Evolutionary conservation across 2,113 vertebrate genomes (phyloP).

Genomic region (Budorcas taxicolor): DNA sequence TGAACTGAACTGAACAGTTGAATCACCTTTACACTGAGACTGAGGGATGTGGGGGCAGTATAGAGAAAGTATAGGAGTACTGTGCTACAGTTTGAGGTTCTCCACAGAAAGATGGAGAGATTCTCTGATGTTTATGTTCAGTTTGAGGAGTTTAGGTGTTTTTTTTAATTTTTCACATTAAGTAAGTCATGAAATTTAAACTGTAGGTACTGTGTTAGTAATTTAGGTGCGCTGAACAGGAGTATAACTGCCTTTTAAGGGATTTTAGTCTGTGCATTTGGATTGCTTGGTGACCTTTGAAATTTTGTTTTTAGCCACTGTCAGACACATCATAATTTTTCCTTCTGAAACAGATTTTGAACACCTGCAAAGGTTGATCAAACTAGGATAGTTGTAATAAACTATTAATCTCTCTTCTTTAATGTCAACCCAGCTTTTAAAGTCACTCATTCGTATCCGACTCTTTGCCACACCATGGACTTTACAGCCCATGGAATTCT

Average conservation of each 20-base stretch:
- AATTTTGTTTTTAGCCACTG: slow-evolving; percentile 50
- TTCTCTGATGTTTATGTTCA: not conserved
- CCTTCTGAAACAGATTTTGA: slow-evolving; percentile 48
- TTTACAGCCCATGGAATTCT: not conserved
- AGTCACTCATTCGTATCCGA: not conserved
- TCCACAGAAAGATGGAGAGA: not conserved
- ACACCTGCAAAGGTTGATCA: slow-evolving; percentile 50
- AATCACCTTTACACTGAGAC: not conserved
- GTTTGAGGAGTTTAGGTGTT: not conserved
- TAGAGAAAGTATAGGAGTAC: not conserved
- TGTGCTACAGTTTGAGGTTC: not conserved
- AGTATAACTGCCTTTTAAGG: not conserved
- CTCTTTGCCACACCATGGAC: not conserved
- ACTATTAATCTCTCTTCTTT: slow-evolving; percentile 55
- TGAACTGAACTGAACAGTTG: not conserved
- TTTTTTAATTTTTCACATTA: not conserved
- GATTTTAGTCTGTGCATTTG: not conserved
- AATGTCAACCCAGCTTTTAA: slow-evolving; percentile 27
- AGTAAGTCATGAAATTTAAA: not conserved
- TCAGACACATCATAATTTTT: slow-evolving; percentile 55
- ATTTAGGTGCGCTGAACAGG: not conserved
- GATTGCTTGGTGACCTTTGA: slow-evolving; percentile 54
- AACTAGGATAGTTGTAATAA: slow-evolving; percentile 52
- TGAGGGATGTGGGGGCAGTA: not conserved
- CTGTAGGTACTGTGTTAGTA: not conserved